Evolutionary conservation across 2,888 invertebrate species (phyloP).

Genomic region (Pyrgus malvae): DNA sequence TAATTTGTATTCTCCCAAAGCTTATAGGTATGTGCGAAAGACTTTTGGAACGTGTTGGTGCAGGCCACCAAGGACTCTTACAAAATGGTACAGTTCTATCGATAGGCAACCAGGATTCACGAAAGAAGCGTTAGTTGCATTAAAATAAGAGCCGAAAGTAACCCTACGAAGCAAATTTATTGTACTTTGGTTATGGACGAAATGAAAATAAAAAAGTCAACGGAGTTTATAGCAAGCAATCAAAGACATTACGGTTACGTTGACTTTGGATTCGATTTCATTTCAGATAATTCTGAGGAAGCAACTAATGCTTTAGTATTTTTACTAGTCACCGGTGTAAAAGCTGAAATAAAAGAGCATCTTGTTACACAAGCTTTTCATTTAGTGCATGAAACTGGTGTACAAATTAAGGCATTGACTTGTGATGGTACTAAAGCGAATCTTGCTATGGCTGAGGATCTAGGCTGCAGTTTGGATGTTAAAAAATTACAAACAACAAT

Average conservation of each 20-base stretch:
- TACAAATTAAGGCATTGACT: constrained; percentile 34
- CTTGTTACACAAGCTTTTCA: constrained; percentile 19
- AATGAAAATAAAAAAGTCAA: constrained; percentile 13
- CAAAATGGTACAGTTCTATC: constrained; percentile 8
- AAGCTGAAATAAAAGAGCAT: constrained; percentile 15
- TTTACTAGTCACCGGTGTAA: constrained; percentile 22
- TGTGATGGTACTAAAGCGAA: constrained; percentile 34
- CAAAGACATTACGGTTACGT: constrained; percentile 18
- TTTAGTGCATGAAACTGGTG: constrained; percentile 29
- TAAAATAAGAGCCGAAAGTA: constrained; percentile 4
- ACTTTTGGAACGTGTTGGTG: constrained; percentile 22
- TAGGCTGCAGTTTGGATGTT: constrained; percentile 30
- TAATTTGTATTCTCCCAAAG: constrained; percentile 10
- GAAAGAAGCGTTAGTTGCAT: constrained; percentile 11
- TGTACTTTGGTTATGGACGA: constrained; percentile 22
- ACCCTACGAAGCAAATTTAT: not conserved
- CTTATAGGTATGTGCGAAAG: constrained; percentile 15
- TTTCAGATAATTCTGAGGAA: constrained; percentile 13
- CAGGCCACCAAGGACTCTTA: not conserved
- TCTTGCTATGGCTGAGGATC: constrained; percentile 30
- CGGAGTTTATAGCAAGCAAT: not conserved
- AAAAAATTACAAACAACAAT: constrained; percentile 30
- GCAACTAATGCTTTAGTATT: constrained; percentile 30
- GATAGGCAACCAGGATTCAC: constrained; percentile 8
- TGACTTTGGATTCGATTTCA: constrained; percentile 11